These are phyloP conservation scores for Apis cerana DNA, from an alignment of 1,140 invertebrate species.

Conservation along the genomic window DNA sequence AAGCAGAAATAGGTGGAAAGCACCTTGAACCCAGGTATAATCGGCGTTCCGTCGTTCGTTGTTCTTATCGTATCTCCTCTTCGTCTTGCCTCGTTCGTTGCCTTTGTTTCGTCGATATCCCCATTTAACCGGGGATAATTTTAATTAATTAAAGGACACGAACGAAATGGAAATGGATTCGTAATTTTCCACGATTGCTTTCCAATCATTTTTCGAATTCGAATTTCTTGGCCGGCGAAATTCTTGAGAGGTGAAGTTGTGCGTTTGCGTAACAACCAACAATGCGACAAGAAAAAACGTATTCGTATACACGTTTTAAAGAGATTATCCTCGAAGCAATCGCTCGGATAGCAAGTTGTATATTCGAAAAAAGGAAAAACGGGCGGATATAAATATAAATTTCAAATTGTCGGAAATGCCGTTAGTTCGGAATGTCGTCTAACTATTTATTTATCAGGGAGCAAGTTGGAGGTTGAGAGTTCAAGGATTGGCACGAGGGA, in stretches of 20 bases:
- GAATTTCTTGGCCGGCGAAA: neutral
- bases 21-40: constrained; percentile 42
- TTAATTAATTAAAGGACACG: constrained; percentile 45
- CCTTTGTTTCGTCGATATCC: constrained; percentile 16
- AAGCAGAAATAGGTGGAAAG: constrained; percentile 47
- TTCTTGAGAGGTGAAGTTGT: no score
- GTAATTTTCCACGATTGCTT: constrained; percentile 34
- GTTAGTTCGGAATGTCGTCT: neutral
- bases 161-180: constrained; percentile 26
- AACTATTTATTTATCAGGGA: constrained; percentile 1
- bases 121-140: constrained; percentile 28
- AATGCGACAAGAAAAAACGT: no score
- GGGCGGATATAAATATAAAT: neutral
- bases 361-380: no score
- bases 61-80: constrained; percentile 32
- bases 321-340: no score
- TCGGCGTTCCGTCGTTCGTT: constrained; percentile 33
- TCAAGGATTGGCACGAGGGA: constrained; percentile 17
- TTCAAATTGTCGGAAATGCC: neutral
- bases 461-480: neutral
- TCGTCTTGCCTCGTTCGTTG: constrained; percentile 19
- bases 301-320: no score
- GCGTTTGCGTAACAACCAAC: no score
- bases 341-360: no score
- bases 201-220: constrained; percentile 21